Evolutionary conservation across 2,113 vertebrate species (phyloP).

Genomic region (Malurus cyaneus): DNA sequence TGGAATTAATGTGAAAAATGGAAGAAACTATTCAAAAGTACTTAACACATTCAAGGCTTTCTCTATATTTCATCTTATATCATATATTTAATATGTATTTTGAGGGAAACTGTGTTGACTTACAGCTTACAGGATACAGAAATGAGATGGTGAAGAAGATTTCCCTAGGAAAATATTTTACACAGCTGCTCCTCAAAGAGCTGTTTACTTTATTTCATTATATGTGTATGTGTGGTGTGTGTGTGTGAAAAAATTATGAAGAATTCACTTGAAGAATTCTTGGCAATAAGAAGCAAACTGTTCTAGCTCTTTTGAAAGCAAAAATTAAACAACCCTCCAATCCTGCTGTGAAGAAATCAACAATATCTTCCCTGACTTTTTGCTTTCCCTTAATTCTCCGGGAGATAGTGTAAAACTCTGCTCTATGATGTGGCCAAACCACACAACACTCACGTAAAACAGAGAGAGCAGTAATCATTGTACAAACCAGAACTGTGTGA

Average conservation of each 20-base stretch:
- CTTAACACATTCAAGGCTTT: slow-evolving; percentile 45
- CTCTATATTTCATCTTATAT: slow-evolving; percentile 30
- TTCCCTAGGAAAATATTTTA: slow-evolving; percentile 41
- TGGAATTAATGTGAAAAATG: slow-evolving; percentile 36
- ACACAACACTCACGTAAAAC: neutral
- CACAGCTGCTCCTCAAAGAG: slow-evolving; percentile 37
- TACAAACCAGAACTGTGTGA: neutral
- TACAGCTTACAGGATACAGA: slow-evolving; percentile 25
- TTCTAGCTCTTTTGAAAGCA: slow-evolving; percentile 10
- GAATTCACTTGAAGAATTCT: slow-evolving; percentile 21
- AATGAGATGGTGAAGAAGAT: slow-evolving; percentile 49
- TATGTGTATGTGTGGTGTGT: neutral
- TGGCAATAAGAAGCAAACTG: neutral
- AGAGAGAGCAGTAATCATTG: neutral
- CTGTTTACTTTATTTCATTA: neutral
- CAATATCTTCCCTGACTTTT: neutral
- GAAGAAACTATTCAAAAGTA: slow-evolving; percentile 52
- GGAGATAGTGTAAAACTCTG: neutral
- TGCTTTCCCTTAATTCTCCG: slow-evolving; percentile 4
- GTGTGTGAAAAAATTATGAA: neutral
- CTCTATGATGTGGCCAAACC: neutral
- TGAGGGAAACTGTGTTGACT: slow-evolving; percentile 20
- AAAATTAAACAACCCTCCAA: neutral
- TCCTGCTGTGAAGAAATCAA: neutral
- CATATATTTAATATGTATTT: slow-evolving; percentile 34